A percentile compares a stretch with the other conserved stretches of the same genome.
Evolutionary conservation across 2,113 vertebrate genomes (phyloP).

Genomic region (Grantiella picta): DNA sequence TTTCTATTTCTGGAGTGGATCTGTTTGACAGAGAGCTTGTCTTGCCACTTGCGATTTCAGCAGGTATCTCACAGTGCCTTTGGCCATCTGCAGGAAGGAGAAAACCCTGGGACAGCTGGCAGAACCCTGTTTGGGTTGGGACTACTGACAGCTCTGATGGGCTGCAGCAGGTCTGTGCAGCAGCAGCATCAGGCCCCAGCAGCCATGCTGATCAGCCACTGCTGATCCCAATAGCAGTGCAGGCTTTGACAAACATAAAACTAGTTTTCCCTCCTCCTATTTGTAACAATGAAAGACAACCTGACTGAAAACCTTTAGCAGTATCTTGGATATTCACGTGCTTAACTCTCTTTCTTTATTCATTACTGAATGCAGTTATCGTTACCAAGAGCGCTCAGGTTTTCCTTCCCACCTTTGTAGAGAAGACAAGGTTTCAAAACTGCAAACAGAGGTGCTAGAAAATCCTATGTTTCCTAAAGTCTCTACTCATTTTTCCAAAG

Average conservation of each 20-base stretch:
- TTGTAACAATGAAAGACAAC: not conserved
- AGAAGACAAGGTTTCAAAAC: not conserved
- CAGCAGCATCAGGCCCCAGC: accelerated
- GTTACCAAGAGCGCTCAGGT: not conserved
- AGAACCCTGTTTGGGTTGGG: accelerated
- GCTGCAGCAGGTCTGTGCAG: not conserved
- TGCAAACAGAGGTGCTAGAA: not conserved
- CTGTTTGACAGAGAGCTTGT: not conserved
- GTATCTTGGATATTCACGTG: not conserved
- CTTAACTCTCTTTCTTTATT: not conserved
- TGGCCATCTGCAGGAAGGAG: not conserved
- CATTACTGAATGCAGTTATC: not conserved
- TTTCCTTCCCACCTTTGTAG: not conserved
- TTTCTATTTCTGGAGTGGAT: not conserved
- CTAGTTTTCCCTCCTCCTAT: not conserved
- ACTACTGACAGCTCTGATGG: not conserved
- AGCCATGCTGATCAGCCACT: not conserved
- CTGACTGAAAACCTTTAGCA: not conserved
- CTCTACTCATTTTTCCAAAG: not conserved
- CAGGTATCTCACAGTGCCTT: not conserved
- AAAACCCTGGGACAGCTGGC: not conserved
- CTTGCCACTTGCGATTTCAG: not conserved
- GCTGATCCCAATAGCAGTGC: accelerated
- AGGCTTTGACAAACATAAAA: not conserved
- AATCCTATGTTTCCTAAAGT: not conserved